These are phyloP conservation scores for Myripristis jacobus DNA, from an alignment of 2,797 vertebrate species.

Conservation along the genomic window DNA sequence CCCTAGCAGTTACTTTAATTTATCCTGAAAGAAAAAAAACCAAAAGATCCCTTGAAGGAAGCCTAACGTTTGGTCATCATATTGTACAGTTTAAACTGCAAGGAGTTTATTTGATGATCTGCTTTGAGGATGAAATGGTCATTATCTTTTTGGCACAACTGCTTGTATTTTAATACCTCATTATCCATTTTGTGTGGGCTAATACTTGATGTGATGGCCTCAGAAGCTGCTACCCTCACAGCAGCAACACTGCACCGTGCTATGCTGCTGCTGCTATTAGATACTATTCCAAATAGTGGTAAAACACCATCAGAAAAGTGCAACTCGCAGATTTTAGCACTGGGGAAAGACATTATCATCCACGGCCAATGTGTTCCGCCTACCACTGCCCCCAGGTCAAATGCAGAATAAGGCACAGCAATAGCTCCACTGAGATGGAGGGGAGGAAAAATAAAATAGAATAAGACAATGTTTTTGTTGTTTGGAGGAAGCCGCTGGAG, in stretches of 20 bases:
- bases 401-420: constrained; percentile 62
- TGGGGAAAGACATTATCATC: constrained; percentile 60
- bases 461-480: constrained; percentile 67
- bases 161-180: constrained; percentile 4
- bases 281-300: constrained; percentile 23
- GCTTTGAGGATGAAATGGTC: constrained; percentile 13
- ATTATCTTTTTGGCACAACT: not conserved
- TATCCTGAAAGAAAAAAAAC: not conserved
- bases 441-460: constrained; percentile 44
- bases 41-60: not conserved
- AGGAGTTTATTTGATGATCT: not conserved
- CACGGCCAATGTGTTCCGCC: constrained; percentile 52
- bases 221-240: constrained; percentile 32
- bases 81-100: not conserved
- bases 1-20: not conserved
- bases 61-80: not conserved
- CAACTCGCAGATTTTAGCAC: constrained; percentile 46
- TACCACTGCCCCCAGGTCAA: constrained; percentile 56
- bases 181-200: constrained; percentile 30
- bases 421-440: constrained; percentile 58
- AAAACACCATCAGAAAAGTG: constrained; percentile 44
- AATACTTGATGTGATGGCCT: constrained; percentile 21
- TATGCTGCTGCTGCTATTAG: constrained; percentile 28
- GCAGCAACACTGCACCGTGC: constrained; percentile 14
- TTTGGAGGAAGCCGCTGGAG: constrained; percentile 63